Conservation (phyloP, 2,888 invertebrate genomes). For the Carabus problematicus region DNA sequence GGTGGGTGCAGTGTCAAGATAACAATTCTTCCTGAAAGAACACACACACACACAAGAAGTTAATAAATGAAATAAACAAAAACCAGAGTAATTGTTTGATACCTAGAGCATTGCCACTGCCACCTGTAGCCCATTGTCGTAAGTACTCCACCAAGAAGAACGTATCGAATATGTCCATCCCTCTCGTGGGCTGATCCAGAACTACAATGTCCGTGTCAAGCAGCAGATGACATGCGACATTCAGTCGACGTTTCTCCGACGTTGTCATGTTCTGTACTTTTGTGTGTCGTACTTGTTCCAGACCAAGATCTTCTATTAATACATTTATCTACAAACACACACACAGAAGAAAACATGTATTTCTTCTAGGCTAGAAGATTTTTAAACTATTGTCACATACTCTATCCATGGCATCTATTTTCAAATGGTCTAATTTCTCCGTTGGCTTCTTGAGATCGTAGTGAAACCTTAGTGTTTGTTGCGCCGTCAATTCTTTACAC, state of each 20-base stretch:
- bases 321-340: conserved; percentile 77
- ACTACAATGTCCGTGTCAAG: conserved; percentile 86
- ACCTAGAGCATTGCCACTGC: conserved; percentile 57
- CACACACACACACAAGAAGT: no score
- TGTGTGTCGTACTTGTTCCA: conserved; percentile 88
- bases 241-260: conserved; percentile 85
- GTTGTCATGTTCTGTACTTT: conserved; percentile 85
- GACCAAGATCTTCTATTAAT: conserved; percentile 88
- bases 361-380: background rate
- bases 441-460: conserved; percentile 74
- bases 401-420: conserved; percentile 77
- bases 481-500: conserved; percentile 88
- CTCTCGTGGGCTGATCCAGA: conserved; percentile 86
- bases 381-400: conserved; percentile 58
- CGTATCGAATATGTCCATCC: conserved; percentile 94
- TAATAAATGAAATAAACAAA: conserved; percentile 6
- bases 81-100: no score
- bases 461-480: conserved; percentile 86
- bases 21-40: conserved; percentile 76
- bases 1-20: conserved; percentile 93
- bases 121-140: conserved; percentile 81
- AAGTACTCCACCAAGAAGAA: conserved; percentile 94
- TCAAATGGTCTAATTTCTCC: conserved; percentile 67
- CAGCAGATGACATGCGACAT: conserved; percentile 88
- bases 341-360: conserved; percentile 12